phyloP scores from a whole-genome alignment of 2,113 vertebrate genomes.

The Pedetes capensis region DNA sequence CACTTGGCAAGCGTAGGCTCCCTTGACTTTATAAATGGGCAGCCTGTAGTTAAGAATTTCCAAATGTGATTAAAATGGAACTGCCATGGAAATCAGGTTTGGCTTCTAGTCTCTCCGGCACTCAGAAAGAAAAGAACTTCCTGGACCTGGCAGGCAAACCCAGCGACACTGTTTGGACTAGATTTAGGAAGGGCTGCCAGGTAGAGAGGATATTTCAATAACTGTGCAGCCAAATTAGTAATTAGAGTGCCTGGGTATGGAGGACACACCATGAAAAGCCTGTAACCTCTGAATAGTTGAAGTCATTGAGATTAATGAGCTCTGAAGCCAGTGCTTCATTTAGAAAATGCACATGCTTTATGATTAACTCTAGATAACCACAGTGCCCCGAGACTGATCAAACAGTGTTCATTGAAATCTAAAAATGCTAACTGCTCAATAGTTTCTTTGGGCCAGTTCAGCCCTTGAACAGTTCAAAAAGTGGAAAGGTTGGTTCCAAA shows the following conservation, averaged over 20 bases:
- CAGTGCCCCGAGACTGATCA: conserved; percentile 8
- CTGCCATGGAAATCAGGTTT: conserved; percentile 14
- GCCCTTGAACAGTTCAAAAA: conserved; percentile 9
- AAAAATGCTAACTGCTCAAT: conserved; percentile 51
- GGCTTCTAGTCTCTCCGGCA: background rate
- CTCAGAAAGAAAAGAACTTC: conserved; percentile 27
- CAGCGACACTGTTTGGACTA: conserved; percentile 60
- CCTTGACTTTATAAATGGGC: conserved; percentile 16
- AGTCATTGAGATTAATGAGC: conserved; percentile 67
- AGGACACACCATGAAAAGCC: background rate
- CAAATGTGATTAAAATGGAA: conserved; percentile 66
- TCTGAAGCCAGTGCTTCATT: conserved; percentile 42
- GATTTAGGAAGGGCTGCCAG: conserved; percentile 67
- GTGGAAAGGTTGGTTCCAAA: background rate
- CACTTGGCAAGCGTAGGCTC: background rate
- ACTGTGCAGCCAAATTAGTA: conserved; percentile 58
- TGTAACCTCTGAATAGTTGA: conserved; percentile 62
- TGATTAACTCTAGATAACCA: conserved; percentile 51
- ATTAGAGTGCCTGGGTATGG: conserved; percentile 62
- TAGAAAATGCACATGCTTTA: background rate
- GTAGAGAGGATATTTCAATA: conserved; percentile 61
- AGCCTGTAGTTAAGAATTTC: conserved; percentile 34
- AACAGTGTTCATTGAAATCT: conserved; percentile 34
- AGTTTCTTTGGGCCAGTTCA: conserved; percentile 26
- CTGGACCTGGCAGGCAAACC: conserved; percentile 32